Conservation (phyloP, 2,797 vertebrate genomes). For the Myotis planiceps region DNA sequence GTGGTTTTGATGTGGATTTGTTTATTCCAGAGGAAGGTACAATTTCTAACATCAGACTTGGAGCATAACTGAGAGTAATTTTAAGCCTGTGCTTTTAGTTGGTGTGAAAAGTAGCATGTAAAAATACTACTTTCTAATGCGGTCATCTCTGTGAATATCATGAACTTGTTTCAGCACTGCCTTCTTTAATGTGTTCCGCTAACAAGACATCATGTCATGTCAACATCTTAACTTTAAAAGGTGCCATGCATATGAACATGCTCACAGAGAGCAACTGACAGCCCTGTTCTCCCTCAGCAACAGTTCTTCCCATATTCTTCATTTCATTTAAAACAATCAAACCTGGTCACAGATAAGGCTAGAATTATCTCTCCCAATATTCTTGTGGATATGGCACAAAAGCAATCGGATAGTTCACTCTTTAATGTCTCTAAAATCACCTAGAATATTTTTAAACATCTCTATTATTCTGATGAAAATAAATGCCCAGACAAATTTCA, state of each 20-base stretch:
- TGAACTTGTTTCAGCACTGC: neutral
- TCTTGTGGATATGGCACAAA: neutral
- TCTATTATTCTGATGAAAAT: neutral
- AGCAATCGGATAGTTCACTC: neutral
- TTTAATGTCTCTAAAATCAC: neutral
- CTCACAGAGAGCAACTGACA: neutral
- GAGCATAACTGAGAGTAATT: neutral
- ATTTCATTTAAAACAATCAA: neutral
- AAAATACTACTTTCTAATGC: neutral
- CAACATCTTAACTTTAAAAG: neutral
- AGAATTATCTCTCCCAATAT: neutral
- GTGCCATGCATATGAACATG: neutral
- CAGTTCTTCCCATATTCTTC: neutral
- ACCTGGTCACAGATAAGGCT: neutral
- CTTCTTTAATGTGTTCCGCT: neutral
- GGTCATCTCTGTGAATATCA: neutral
- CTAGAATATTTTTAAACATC: neutral
- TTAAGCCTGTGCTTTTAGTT: neutral
- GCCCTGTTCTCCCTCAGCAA: neutral
- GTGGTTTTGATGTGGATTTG: neutral
- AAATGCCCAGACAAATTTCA: neutral
- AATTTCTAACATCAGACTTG: neutral
- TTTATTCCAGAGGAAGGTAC: neutral
- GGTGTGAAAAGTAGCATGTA: neutral
- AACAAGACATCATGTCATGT: neutral